These are phyloP conservation scores for Procambarus virginalis DNA, from an alignment of 1,140 invertebrate species.

Conservation along the genomic window DNA sequence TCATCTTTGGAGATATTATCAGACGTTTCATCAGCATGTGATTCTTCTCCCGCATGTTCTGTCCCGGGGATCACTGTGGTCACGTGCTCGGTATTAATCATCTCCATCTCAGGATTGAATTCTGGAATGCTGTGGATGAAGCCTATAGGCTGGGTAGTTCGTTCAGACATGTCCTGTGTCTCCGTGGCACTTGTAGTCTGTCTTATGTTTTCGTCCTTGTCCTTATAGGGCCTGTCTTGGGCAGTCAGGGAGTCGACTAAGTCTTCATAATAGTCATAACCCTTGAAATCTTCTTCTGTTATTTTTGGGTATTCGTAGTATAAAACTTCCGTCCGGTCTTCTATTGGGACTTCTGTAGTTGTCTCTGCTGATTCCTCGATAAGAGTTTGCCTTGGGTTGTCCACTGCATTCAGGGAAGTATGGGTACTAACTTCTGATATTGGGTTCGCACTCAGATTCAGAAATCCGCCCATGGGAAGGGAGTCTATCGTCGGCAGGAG, in stretches of 20 bases:
- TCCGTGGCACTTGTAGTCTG: background rate
- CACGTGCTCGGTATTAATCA: background rate
- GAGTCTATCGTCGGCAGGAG: background rate
- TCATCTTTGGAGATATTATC: background rate
- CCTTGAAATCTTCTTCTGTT: conserved; percentile 33
- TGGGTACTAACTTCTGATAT: background rate
- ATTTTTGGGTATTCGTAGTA: conserved; percentile 18
- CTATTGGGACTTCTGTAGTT: background rate
- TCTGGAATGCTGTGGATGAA: too few relatives aligned
- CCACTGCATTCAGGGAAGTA: background rate
- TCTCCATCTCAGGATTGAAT: too few relatives aligned
- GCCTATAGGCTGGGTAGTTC: too few relatives aligned
- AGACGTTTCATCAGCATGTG: background rate
- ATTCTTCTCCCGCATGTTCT: background rate
- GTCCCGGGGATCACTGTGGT: background rate
- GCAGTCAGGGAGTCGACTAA: conserved; percentile 40
- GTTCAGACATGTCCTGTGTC: too few relatives aligned
- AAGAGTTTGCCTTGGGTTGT: background rate
- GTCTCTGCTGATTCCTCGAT: background rate
- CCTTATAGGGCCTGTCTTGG: conserved; percentile 32
- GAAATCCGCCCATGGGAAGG: too few relatives aligned
- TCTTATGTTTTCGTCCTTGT: background rate
- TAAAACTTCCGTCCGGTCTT: background rate
- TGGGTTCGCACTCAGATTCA: background rate
- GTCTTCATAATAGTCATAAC: conserved; percentile 55